Conservation (phyloP, 2,797 vertebrate species). For the Phoebastria nigripes region DNA sequence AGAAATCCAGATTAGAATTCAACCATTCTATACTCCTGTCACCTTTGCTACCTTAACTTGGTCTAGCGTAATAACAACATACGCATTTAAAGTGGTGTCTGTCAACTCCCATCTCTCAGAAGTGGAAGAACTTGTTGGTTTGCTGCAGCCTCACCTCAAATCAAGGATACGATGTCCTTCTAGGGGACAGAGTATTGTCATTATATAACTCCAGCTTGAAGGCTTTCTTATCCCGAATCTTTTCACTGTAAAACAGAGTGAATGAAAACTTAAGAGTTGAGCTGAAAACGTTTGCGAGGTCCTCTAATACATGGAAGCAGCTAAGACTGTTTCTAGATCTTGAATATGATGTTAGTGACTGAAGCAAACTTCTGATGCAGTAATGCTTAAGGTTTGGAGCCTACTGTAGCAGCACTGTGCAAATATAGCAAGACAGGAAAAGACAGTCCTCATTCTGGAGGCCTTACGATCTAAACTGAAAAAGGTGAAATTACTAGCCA, state of each 20-base stretch:
- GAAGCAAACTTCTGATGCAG: not conserved
- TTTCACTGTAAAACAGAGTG: not conserved
- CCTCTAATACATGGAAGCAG: not conserved
- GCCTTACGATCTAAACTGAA: not conserved
- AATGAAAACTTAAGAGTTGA: not conserved
- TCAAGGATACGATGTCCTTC: not conserved
- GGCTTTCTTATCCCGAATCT: not conserved
- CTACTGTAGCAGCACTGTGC: not conserved
- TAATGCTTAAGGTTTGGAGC: not conserved
- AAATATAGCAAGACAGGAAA: not conserved
- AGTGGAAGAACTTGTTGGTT: not conserved
- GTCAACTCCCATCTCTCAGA: not conserved
- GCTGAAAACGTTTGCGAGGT: not conserved
- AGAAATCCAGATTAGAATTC: not conserved
- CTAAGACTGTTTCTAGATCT: not conserved
- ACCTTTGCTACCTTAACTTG: slow-evolving; percentile 11
- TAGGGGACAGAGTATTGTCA: not conserved
- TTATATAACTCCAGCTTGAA: not conserved
- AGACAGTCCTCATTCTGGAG: not conserved
- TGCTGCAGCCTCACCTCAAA: not conserved
- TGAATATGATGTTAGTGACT: fast-evolving
- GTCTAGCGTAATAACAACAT: not conserved
- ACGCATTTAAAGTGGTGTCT: slow-evolving; percentile 31
- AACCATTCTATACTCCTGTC: not conserved
- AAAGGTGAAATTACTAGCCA: not conserved